phyloP scores from a whole-genome alignment of 1,140 invertebrate genomes.

The Drosophila repleta region DNA sequence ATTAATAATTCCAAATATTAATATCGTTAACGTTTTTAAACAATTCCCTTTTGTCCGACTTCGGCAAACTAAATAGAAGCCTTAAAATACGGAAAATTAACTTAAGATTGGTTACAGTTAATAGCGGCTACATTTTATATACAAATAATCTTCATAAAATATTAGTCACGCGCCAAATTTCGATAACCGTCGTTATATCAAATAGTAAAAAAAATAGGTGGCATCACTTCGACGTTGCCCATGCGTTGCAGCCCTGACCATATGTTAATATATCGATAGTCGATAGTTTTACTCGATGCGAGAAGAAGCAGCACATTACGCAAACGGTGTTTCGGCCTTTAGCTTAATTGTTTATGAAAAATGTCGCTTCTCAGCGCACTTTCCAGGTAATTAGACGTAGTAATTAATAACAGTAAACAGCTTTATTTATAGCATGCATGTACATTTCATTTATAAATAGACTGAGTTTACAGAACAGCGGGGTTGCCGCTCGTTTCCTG shows the following conservation, averaged over 20 bases:
- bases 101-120: too few relatives aligned
- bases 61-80: too few relatives aligned
- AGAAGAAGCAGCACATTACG: constrained; percentile 45
- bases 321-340: constrained; percentile 27
- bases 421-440: neutral
- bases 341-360: constrained; percentile 53
- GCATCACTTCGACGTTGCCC: neutral
- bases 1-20: too few relatives aligned
- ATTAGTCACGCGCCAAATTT: too few relatives aligned
- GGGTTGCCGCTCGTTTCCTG: constrained; percentile 45
- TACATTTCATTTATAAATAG: constrained; percentile 17
- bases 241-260: constrained; percentile 1
- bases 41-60: too few relatives aligned
- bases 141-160: too few relatives aligned
- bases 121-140: too few relatives aligned
- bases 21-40: too few relatives aligned
- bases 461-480: constrained; percentile 45
- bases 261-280: constrained; percentile 10
- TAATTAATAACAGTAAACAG: neutral
- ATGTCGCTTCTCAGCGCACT: constrained; percentile 61
- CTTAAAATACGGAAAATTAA: too few relatives aligned
- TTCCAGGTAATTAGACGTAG: constrained; percentile 44
- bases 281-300: neutral
- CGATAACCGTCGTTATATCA: neutral
- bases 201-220: neutral